Conservation (phyloP, 2,113 vertebrate genomes). For the Cyanoramphus novaezelandiae region DNA sequence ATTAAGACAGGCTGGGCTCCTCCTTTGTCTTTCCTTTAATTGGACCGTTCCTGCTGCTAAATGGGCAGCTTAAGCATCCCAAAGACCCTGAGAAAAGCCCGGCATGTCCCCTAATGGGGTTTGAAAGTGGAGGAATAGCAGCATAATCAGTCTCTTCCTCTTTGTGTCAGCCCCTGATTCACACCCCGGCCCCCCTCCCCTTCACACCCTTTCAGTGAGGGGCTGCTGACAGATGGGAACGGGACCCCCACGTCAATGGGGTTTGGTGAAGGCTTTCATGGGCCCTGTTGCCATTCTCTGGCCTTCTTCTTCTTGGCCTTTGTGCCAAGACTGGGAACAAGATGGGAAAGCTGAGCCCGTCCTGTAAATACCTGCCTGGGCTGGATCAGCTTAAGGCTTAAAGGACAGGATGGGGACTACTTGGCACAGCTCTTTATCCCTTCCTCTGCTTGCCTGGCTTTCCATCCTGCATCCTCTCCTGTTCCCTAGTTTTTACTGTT, state of each 20-base stretch:
- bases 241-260: constrained; percentile 79
- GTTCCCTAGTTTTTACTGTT: not conserved
- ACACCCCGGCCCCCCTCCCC: constrained; percentile 59
- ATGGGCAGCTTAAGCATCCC: constrained; percentile 82
- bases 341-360: constrained; percentile 78
- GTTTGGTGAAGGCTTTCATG: constrained; percentile 81
- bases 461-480: not conserved
- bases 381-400: not conserved
- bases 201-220: constrained; percentile 76
- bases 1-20: constrained; percentile 79
- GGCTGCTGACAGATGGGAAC: constrained; percentile 87
- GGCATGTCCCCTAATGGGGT: constrained; percentile 70
- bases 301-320: not conserved
- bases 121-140: constrained; percentile 81
- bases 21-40: constrained; percentile 68
- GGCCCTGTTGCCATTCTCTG: constrained; percentile 69
- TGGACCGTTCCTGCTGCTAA: constrained; percentile 80
- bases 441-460: not conserved
- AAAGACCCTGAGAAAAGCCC: constrained; percentile 74
- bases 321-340: constrained; percentile 82
- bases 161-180: constrained; percentile 43
- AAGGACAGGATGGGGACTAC: not conserved
- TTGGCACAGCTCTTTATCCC: not conserved
- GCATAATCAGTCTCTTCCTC: constrained; percentile 83
- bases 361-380: constrained; percentile 55